Conservation (phyloP, 2,888 invertebrate genomes). For the Neria commutata region DNA sequence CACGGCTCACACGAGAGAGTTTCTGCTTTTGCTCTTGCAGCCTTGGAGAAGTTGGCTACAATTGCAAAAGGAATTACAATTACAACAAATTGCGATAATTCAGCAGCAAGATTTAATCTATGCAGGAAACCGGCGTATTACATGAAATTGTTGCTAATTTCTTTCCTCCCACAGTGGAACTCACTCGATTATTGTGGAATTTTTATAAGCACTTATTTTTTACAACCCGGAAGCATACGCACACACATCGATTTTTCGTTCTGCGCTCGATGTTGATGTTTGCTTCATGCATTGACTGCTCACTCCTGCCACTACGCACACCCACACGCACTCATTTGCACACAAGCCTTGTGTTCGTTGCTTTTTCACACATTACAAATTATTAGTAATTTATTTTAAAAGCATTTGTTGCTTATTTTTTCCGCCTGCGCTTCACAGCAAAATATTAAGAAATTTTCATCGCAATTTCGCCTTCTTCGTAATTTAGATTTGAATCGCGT, state of each 20-base stretch:
- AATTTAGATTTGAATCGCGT: conserved; percentile 49
- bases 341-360: not conserved
- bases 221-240: conserved; percentile 16
- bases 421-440: not conserved
- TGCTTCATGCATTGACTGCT: not conserved
- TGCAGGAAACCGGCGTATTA: not conserved
- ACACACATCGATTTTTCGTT: conserved; percentile 18
- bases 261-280: not conserved
- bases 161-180: not conserved
- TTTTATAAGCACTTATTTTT: not conserved
- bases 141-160: not conserved
- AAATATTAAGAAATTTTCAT: conserved; percentile 18
- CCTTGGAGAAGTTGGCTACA: not conserved
- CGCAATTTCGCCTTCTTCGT: conserved; percentile 41
- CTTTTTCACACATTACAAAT: conserved; percentile 10
- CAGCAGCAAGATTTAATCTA: too few relatives aligned
- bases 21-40: not conserved
- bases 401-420: not conserved
- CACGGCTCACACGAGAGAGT: not conserved
- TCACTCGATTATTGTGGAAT: not conserved
- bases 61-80: not conserved
- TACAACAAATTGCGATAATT: too few relatives aligned
- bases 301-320: not conserved
- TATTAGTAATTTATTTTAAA: not conserved
- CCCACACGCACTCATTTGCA: not conserved